A percentile compares a stretch with the other conserved stretches of the same genome.
phyloP scores from a whole-genome alignment of 2,888 invertebrate species.

The Lochmaea capreae region DNA sequence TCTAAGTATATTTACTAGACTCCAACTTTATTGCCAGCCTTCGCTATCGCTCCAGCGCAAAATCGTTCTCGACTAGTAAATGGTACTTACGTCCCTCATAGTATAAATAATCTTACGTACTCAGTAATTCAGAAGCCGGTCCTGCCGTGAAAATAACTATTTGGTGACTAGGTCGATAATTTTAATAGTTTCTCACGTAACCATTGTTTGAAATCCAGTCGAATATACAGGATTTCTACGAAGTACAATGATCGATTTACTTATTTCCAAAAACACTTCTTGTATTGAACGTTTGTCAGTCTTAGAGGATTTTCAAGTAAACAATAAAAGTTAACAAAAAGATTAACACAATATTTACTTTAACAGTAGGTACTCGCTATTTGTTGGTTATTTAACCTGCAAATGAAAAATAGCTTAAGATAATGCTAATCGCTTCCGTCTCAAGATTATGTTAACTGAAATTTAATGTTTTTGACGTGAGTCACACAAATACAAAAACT shows the following conservation, averaged over 20 bases:
- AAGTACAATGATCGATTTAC: background rate
- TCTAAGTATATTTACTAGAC: too few species aligned
- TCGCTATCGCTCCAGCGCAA: too few species aligned
- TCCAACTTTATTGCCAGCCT: too few species aligned
- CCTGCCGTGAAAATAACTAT: too few species aligned
- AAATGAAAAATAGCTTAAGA: background rate
- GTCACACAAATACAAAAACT: background rate
- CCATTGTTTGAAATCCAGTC: background rate
- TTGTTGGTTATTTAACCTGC: background rate
- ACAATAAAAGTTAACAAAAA: constrained; percentile 1
- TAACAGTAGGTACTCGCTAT: background rate
- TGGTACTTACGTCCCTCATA: too few species aligned
- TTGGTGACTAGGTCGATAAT: too few species aligned
- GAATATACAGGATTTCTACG: background rate
- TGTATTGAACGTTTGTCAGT: background rate
- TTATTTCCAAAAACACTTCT: background rate
- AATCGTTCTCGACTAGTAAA: too few species aligned
- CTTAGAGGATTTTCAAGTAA: background rate
- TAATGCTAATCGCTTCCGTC: constrained; percentile 1
- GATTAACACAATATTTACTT: background rate
- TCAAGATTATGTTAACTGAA: background rate
- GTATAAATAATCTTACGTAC: too few species aligned
- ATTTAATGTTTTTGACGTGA: background rate
- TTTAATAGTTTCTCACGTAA: background rate
- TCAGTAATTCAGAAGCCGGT: too few species aligned